Evolutionary conservation across 2,888 invertebrate species (phyloP), one percentile per base, ranked within the genome.

Genomic region (Xylota segnis): DNA sequence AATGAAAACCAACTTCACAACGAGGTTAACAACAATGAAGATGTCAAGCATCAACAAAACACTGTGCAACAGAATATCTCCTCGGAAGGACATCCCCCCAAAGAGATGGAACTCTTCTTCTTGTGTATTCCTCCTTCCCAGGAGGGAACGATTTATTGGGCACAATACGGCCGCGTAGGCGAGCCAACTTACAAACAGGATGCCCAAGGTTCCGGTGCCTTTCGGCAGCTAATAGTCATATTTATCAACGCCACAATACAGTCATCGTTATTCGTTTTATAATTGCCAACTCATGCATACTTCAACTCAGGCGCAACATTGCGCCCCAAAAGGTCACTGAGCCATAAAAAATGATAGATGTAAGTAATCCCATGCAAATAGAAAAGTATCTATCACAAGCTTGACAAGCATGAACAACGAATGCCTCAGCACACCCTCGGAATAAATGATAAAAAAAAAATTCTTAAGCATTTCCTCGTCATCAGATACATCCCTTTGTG

Each of bases 1-100:
- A 66, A 84, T 84, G 27, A 16, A 65, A 63, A 7, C 23, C 34
- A 47, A 32, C 50, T 59, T 34, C 34, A 14, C 40, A 70, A 78
- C 32, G 66, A 74, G 79, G 75, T 71, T 76, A 66, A 75, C 70
- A 75, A 79, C 71, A 83, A 70, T 72, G 47, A 23, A 66, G 78
- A 68, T 59, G 63, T 40, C 70, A 70, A 58, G 54, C 56, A 58
- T 66, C 45, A 74, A 50, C 61, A 63, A 68, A 74, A 61, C 54
- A 72, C 52, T 56, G 59, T 56, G 54, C 72, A 56, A 56, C 52
- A 72, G 27, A 70, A 10, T 16, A 54, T 45, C 23, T 61, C 10
- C 1, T 18, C 7, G 27, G 10, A 9, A 52, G 61, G 9, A 72
- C 32, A 37, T 43, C n/a, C 37, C 34, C 23, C 14, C 12, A 32